Conservation (phyloP, 2,113 vertebrate genomes). For the Macrotis lagotis region DNA sequence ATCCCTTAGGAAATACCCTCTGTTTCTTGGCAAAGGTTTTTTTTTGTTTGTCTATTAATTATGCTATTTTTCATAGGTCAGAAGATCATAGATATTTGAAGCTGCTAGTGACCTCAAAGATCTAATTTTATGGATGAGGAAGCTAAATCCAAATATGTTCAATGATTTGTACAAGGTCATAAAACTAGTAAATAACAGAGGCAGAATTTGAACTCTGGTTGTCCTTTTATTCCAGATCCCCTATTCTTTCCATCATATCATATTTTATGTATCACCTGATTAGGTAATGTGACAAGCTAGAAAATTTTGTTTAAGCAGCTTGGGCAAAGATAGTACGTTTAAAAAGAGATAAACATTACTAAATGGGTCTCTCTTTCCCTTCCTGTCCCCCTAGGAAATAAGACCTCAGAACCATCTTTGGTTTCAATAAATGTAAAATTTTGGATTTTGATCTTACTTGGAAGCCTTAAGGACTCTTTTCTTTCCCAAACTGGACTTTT, state of each 20-base stretch:
- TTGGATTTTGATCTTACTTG: background rate
- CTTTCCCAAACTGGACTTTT: background rate
- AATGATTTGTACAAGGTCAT: background rate
- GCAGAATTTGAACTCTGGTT: background rate
- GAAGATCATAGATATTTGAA: background rate
- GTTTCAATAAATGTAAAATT: background rate
- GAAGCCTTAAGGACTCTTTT: background rate
- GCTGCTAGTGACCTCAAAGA: background rate
- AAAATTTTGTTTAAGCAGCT: slow-evolving; percentile 49
- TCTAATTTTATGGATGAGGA: background rate
- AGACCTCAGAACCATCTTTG: background rate
- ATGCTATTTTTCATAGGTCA: background rate
- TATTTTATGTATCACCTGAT: background rate
- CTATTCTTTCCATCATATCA: background rate
- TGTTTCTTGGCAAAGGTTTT: background rate
- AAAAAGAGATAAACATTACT: background rate
- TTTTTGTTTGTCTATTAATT: background rate
- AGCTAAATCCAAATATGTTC: background rate
- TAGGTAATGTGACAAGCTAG: slow-evolving; percentile 48
- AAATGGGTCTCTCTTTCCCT: background rate
- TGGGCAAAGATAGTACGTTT: background rate
- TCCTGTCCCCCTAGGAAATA: background rate
- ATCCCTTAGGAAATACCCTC: slow-evolving; percentile 46
- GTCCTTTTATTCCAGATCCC: background rate
- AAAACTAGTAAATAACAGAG: background rate